A percentile compares a stretch with the other conserved stretches of the same genome.
phyloP scores from a whole-genome alignment of 2,888 invertebrate species.

The Ophion ellenae region DNA sequence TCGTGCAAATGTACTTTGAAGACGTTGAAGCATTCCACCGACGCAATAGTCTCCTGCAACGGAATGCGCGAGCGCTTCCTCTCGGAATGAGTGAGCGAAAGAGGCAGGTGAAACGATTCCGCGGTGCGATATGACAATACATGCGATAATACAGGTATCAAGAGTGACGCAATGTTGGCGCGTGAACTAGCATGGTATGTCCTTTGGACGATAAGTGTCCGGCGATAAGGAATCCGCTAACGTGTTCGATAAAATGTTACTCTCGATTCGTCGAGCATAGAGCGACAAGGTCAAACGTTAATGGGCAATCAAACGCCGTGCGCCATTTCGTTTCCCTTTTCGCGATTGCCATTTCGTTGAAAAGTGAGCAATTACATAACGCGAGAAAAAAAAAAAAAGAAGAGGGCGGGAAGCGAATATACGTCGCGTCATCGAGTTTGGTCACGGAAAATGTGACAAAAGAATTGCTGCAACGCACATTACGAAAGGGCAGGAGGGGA shows the following conservation, averaged over 20 bases:
- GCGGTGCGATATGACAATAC: too few species aligned
- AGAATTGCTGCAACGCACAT: constrained; percentile 4
- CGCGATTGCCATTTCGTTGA: constrained; percentile 3
- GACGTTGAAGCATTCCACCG: too few species aligned
- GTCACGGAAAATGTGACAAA: constrained; percentile 22
- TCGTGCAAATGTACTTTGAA: too few species aligned
- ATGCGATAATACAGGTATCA: too few species aligned
- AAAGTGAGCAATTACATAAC: constrained; percentile 30
- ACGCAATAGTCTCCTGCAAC: too few species aligned
- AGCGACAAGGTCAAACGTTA: constrained; percentile 11
- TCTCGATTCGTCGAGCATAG: not conserved
- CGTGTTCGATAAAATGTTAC: not conserved
- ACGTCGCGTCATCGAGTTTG: constrained; percentile 5
- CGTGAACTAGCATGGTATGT: not conserved
- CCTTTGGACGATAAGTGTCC: not conserved
- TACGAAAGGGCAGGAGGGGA: not conserved
- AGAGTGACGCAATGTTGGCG: too few species aligned
- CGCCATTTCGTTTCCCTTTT: not conserved
- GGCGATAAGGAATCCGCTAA: not conserved
- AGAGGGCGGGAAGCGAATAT: not conserved
- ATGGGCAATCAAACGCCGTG: not conserved
- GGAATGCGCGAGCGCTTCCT: too few species aligned
- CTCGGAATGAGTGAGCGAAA: too few species aligned
- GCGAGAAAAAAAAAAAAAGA: not conserved
- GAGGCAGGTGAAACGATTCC: too few species aligned